Evolutionary conservation across 2,888 invertebrate genomes (phyloP), one percentile per base, ranked within the genome.

Genomic region (Megaustenia siamemsis): DNA sequence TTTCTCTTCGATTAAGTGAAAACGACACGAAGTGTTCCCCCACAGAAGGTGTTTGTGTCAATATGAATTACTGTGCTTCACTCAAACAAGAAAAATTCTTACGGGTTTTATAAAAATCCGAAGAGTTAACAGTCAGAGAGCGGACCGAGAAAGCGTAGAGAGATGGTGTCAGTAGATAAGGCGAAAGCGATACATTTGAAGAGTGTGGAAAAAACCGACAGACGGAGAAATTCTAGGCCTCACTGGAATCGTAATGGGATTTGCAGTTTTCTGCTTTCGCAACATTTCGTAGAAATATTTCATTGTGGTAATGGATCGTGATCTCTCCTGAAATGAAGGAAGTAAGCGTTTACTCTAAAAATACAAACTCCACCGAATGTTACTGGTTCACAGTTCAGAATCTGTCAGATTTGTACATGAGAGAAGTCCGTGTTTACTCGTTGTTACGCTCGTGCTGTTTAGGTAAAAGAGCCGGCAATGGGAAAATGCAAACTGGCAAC

Each of bases 151-250:
- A 35, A 49, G 49, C 75, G 40, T 53, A 45, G 75, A 53, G 43
- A 78, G 78, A 78, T 78, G 78, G 78, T 78, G 49, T 80, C 80
- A 24, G 18, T 18, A 80, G 80, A 80, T 80, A 80, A 69, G 53
- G 12, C 28, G 68, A 80, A 80, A 80, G 53, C 69, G 80, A 80
- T 80, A 80, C 69, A 69, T 80, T 80, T 80, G 80, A 80, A 80
- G 35, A 15, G 28, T 28, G 66, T 66, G n/a, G 63, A 43, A 78
- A 78, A 76, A 78, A 78, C 63, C 28, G 78, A 28, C 15, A 78
- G 63, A 78, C 78, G 63, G 32, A 21, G 78, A 40, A 78, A 78
- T 35, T 66, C 38, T 60, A 40, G 28, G 40, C 78, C 63, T 5
- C 78, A 43, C n/a, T 66, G 66, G 56, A 66, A 66, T 66, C 78